These are phyloP conservation scores for Sarcophaga subvicina DNA, from an alignment of 2,888 invertebrate species.

Conservation along the genomic window DNA sequence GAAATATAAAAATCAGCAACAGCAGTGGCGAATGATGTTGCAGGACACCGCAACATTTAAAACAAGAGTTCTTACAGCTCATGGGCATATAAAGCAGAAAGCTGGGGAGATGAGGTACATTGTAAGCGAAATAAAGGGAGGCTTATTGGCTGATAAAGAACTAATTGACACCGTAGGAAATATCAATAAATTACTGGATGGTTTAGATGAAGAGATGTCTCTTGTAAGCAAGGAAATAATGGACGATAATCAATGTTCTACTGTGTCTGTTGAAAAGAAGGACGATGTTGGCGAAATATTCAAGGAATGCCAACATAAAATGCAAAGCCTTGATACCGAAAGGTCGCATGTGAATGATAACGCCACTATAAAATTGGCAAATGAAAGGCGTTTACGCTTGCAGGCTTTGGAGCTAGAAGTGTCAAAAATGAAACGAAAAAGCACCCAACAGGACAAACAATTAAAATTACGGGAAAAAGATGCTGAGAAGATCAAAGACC, in stretches of 20 bases:
- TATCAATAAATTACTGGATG: constrained; percentile 73
- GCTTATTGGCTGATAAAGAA: constrained; percentile 71
- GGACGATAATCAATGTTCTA: constrained; percentile 72
- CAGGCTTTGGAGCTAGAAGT: constrained; percentile 90
- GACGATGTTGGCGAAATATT: constrained; percentile 83
- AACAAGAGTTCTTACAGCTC: constrained; percentile 86
- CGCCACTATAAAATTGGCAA: constrained; percentile 85
- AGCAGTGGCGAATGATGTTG: constrained; percentile 85
- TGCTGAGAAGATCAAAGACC: constrained; percentile 88
- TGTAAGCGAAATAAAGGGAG: constrained; percentile 82
- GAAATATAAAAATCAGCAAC: constrained; percentile 85
- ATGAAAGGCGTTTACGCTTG: constrained; percentile 89
- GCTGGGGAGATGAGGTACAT: constrained; percentile 84
- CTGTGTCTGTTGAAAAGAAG: constrained; percentile 67
- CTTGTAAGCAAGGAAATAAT: constrained; percentile 74
- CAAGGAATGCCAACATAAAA: constrained; percentile 87
- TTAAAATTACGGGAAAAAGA: constrained; percentile 91
- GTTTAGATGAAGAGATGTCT: constrained; percentile 75
- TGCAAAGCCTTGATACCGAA: constrained; percentile 88
- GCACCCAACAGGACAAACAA: constrained; percentile 85
- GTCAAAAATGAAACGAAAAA: constrained; percentile 87
- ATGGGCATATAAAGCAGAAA: constrained; percentile 86
- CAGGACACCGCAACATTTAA: constrained; percentile 88
- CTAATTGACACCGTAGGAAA: constrained; percentile 70
- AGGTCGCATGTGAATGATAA: constrained; percentile 86